Conservation (phyloP, 2,113 vertebrate genomes). For the Lipotes vexillifer region DNA sequence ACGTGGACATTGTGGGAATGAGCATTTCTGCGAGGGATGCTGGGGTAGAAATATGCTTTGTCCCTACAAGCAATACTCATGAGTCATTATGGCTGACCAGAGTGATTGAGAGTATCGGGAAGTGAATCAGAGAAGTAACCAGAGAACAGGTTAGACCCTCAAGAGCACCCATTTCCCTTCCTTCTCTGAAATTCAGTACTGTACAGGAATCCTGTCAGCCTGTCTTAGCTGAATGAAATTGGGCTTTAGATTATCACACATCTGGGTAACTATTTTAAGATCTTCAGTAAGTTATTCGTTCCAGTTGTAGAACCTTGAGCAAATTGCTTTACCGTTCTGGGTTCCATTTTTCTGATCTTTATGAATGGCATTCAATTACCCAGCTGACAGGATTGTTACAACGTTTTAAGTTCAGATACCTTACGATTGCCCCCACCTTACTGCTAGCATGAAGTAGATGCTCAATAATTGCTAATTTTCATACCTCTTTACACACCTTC, state of each 20-base stretch:
- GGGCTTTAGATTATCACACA: neutral
- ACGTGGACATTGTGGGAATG: neutral
- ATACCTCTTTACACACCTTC: neutral
- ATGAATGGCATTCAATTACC: neutral
- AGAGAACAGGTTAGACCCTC: neutral
- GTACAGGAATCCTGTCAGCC: neutral
- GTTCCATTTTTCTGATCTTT: neutral
- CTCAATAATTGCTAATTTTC: neutral
- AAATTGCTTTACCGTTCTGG: neutral
- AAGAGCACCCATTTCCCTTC: neutral
- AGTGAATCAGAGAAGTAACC: neutral
- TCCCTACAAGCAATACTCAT: neutral
- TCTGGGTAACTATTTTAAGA: neutral
- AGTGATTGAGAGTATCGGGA: neutral
- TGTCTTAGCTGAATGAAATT: neutral
- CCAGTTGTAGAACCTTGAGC: neutral
- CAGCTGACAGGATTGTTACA: neutral
- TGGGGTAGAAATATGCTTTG: neutral
- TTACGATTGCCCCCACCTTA: neutral
- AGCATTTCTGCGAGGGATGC: neutral
- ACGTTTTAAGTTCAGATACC: neutral
- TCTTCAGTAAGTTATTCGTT: neutral
- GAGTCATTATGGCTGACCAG: neutral
- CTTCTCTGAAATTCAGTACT: neutral
- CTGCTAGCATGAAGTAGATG: neutral